A percentile compares a stretch with the other conserved stretches of the same genome.
Evolutionary conservation across 1,140 invertebrate genomes (phyloP).

Genomic region (Luehdorfia chinensis): DNA sequence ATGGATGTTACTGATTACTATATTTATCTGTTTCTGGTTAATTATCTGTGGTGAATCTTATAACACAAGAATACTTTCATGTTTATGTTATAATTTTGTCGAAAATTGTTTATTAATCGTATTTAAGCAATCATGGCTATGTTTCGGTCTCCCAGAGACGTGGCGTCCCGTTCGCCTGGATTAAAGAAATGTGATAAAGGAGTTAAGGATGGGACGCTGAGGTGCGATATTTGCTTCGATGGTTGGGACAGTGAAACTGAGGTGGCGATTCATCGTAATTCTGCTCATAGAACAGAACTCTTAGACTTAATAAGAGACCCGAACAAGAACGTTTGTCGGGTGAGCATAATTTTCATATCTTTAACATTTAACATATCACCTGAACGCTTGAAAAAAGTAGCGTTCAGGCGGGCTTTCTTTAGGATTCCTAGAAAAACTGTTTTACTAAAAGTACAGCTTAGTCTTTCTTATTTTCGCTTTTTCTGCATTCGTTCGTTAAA

Average conservation of each 20-base stretch:
- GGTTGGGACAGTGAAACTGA: slow-evolving; percentile 43
- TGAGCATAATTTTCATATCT: slow-evolving; percentile 17
- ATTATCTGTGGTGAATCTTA: too few species aligned
- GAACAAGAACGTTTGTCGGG: slow-evolving; percentile 22
- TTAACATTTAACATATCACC: background rate
- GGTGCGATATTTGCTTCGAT: slow-evolving; percentile 33
- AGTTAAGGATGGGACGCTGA: slow-evolving; percentile 1
- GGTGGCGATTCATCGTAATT: slow-evolving; percentile 36
- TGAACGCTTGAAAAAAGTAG: too few species aligned
- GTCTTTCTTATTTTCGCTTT: too few species aligned
- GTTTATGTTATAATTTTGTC: too few species aligned
- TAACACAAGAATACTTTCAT: too few species aligned
- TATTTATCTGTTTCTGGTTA: too few species aligned
- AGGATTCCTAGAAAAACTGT: background rate
- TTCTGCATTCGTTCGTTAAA: too few species aligned
- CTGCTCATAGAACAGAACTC: slow-evolving; percentile 20
- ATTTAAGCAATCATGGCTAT: too few species aligned
- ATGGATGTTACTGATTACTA: too few species aligned
- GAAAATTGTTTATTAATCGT: too few species aligned
- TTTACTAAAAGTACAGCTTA: background rate
- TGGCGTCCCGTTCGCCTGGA: background rate
- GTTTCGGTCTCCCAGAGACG: slow-evolving; percentile 6
- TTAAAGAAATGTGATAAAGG: background rate
- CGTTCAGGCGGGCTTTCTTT: background rate
- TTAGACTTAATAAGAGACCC: slow-evolving; percentile 7